Conservation (phyloP, 2,888 invertebrate species). For the Polymixis lichenea region DNA sequence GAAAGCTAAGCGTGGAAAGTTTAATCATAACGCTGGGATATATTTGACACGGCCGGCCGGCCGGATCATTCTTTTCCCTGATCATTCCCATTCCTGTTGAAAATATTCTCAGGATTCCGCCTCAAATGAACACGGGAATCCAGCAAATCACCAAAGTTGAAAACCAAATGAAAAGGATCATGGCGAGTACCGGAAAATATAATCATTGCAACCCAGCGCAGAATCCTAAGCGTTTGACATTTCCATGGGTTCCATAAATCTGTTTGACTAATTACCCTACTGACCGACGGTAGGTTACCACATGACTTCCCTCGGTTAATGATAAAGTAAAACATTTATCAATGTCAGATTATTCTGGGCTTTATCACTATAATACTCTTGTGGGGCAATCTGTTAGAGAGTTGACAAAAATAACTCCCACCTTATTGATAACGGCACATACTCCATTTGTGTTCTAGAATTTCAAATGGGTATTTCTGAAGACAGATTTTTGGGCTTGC, state of each 20-base stretch:
- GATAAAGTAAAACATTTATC: conserved; percentile 63
- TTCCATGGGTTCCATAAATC: conserved; percentile 31
- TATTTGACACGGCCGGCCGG: background rate
- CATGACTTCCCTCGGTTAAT: conserved; percentile 26
- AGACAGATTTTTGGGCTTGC: background rate
- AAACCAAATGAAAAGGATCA: background rate
- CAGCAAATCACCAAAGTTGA: background rate
- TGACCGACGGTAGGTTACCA: conserved; percentile 15
- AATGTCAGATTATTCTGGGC: conserved; percentile 60
- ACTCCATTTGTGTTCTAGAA: conserved; percentile 8
- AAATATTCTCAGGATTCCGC: background rate
- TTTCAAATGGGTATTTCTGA: background rate
- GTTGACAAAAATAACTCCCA: conserved; percentile 43
- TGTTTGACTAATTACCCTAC: conserved; percentile 48
- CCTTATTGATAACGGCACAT: conserved; percentile 23
- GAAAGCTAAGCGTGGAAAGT: background rate
- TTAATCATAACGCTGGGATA: too few relatives aligned
- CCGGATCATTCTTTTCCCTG: background rate
- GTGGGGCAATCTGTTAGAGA: conserved; percentile 27
- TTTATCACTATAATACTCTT: conserved; percentile 41
- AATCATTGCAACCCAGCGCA: background rate
- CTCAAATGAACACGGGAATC: conserved; percentile 2
- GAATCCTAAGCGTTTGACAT: background rate
- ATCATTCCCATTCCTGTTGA: background rate
- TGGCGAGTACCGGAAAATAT: background rate